Conservation (phyloP, 2,113 vertebrate species). For the Leptobrachium ailaonicum region DNA sequence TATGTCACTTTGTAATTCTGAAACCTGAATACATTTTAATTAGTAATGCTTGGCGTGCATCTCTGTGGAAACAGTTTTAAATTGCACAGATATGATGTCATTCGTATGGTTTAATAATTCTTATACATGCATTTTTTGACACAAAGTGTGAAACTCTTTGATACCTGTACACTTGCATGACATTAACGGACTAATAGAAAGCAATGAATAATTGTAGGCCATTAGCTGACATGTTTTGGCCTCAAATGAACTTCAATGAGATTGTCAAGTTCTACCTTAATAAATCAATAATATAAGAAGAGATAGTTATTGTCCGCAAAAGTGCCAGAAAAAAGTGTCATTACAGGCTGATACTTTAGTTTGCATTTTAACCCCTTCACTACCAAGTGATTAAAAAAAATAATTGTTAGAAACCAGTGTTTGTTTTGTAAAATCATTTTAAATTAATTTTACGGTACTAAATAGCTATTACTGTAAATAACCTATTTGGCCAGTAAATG, state of each 20-base stretch:
- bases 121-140: neutral
- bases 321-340: constrained; percentile 24
- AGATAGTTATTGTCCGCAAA: constrained; percentile 25
- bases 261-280: constrained; percentile 25
- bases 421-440: too few species aligned
- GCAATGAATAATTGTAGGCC: constrained; percentile 12
- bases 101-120: constrained; percentile 1
- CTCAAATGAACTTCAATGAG: constrained; percentile 23
- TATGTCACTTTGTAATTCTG: constrained; percentile 26
- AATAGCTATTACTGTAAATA: too few species aligned
- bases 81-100: constrained; percentile 1
- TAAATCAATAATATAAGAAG: constrained; percentile 33
- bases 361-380: neutral
- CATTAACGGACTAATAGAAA: constrained; percentile 17
- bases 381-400: too few species aligned
- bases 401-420: too few species aligned
- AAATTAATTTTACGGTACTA: too few species aligned
- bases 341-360: neutral
- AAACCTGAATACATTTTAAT: constrained; percentile 21
- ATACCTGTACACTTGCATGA: constrained; percentile 7
- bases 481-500: too few species aligned
- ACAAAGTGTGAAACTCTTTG: constrained; percentile 11
- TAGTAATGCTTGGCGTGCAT: constrained; percentile 9
- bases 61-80: constrained; percentile 7
- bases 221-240: constrained; percentile 17